phyloP scores from a whole-genome alignment of 2,888 invertebrate genomes.

The Amphimallon solstitiale region DNA sequence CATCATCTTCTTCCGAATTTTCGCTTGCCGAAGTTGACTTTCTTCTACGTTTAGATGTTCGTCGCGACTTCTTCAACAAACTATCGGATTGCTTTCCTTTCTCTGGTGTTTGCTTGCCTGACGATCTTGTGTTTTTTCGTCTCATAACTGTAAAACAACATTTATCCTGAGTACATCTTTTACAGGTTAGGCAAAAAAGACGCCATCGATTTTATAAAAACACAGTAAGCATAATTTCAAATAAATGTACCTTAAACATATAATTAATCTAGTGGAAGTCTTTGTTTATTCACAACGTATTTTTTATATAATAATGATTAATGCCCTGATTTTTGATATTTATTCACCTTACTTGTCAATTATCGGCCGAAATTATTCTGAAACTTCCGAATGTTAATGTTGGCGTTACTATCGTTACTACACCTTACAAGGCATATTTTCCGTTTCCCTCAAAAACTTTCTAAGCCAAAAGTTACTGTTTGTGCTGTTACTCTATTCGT shows the following conservation, averaged over 20 bases:
- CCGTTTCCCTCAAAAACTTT: constrained; percentile 17
- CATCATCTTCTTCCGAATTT: constrained; percentile 51
- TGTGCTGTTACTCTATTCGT: no score
- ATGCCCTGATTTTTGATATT: background rate
- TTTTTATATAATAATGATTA: background rate
- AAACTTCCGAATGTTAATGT: background rate
- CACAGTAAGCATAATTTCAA: background rate
- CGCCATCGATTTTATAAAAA: constrained; percentile 40
- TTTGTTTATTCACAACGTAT: background rate
- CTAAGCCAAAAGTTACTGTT: background rate
- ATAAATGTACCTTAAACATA: background rate
- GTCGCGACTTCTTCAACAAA: constrained; percentile 60
- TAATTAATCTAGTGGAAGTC: background rate
- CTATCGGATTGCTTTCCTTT: constrained; percentile 62
- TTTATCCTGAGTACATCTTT: background rate
- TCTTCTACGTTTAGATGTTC: constrained; percentile 61
- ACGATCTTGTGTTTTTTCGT: constrained; percentile 78
- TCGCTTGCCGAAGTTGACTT: constrained; percentile 61
- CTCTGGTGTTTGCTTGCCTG: constrained; percentile 74
- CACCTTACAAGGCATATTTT: background rate
- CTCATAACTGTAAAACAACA: constrained; percentile 67
- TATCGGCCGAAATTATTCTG: background rate
- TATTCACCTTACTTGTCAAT: constrained; percentile 8
- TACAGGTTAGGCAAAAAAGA: constrained; percentile 37
- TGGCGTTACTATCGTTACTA: constrained; percentile 29